phyloP scores from a whole-genome alignment of 2,888 invertebrate species.

The Arrhopalites spinosus region DNA sequence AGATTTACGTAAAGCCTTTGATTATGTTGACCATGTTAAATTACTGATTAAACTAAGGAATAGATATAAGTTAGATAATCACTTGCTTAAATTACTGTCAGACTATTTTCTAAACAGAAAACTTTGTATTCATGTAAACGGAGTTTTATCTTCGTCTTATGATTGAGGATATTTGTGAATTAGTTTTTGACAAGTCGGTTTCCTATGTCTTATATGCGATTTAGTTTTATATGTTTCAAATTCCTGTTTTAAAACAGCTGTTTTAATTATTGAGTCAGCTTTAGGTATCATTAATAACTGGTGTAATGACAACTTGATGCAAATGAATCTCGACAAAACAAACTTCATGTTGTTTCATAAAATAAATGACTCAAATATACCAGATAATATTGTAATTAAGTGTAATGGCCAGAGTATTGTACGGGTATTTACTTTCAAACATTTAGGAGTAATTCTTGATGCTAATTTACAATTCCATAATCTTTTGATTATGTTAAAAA shows the following conservation, averaged over 20 bases:
- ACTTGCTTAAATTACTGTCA: conserved; percentile 16
- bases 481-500: not conserved
- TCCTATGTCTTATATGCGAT: conserved; percentile 37
- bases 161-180: conserved; percentile 24
- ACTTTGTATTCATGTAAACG: conserved; percentile 8
- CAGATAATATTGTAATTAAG: not conserved
- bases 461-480: too few relatives aligned
- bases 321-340: not conserved
- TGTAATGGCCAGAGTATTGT: not conserved
- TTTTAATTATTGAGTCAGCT: not conserved
- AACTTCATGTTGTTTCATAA: not conserved
- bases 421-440: conserved; percentile 8
- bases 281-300: not conserved
- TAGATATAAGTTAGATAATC: conserved; percentile 29
- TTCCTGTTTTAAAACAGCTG: not conserved
- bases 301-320: not conserved
- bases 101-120: conserved; percentile 15
- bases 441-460: conserved; percentile 19
- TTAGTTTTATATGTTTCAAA: conserved; percentile 18
- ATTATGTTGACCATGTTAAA: conserved; percentile 48
- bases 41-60: conserved; percentile 47
- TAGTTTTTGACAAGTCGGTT: conserved; percentile 3
- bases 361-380: not conserved
- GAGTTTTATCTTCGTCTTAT: conserved; percentile 25
- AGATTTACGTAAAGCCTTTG: conserved; percentile 55